Evolutionary conservation across 2,113 vertebrate genomes (phyloP).

Genomic region (Leuciscus idus): DNA sequence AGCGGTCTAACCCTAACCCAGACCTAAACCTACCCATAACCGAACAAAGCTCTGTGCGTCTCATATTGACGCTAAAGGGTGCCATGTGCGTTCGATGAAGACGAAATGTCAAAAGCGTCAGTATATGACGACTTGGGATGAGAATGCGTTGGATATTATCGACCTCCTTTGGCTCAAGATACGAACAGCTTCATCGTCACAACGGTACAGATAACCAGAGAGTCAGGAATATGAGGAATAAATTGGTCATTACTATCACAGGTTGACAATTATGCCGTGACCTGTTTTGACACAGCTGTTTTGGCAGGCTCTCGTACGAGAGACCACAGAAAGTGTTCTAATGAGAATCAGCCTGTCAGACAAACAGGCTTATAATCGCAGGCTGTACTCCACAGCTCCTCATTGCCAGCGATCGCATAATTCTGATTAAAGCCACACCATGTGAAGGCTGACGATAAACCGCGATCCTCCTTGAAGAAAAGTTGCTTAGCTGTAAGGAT

Average conservation of each 20-base stretch:
- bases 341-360: constrained; percentile 58
- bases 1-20: too few relatives aligned
- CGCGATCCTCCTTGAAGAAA: constrained; percentile 6
- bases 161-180: constrained; percentile 1
- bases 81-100: too few relatives aligned
- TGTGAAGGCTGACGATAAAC: constrained; percentile 37
- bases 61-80: too few relatives aligned
- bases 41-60: too few relatives aligned
- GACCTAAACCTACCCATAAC: too few relatives aligned
- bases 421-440: constrained; percentile 40
- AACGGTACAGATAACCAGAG: not conserved
- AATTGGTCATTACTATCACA: constrained; percentile 58
- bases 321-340: constrained; percentile 50
- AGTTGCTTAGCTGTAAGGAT: constrained; percentile 20
- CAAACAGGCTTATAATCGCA: constrained; percentile 60
- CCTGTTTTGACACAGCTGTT: constrained; percentile 55
- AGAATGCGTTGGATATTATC: not conserved
- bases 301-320: constrained; percentile 45
- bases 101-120: too few relatives aligned
- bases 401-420: constrained; percentile 46
- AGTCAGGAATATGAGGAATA: constrained; percentile 33
- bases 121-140: too few relatives aligned
- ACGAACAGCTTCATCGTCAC: constrained; percentile 59
- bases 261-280: constrained; percentile 59
- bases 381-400: constrained; percentile 50